phyloP scores from a whole-genome alignment of 2,797 vertebrate genomes.

The Onychomys leucogaster region DNA sequence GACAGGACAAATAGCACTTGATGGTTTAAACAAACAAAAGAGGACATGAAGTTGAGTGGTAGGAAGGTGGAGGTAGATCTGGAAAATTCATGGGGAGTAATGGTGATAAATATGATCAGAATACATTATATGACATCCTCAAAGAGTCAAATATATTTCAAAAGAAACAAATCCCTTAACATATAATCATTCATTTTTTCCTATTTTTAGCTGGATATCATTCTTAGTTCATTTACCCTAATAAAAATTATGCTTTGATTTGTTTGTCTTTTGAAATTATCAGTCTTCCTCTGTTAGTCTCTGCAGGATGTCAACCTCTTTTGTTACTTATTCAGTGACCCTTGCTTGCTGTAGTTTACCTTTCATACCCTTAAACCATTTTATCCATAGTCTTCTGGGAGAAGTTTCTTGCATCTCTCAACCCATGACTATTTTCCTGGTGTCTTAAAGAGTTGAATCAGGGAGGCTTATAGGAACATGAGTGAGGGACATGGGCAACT shows the following conservation, averaged over 20 bases:
- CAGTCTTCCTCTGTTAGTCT: not conserved
- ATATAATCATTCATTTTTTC: not conserved
- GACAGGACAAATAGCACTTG: not conserved
- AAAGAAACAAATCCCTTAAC: too few species aligned
- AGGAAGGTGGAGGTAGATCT: not conserved
- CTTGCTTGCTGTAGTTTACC: too few species aligned
- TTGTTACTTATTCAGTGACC: not conserved
- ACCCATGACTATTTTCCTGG: not conserved
- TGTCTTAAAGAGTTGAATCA: not conserved
- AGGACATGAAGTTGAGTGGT: not conserved
- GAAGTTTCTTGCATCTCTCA: not conserved
- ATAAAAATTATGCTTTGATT: not conserved
- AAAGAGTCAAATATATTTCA: not conserved
- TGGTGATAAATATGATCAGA: not conserved
- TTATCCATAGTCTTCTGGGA: not conserved
- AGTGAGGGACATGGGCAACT: not conserved
- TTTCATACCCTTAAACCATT: not conserved
- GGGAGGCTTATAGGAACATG: not conserved
- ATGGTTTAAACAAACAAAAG: not conserved
- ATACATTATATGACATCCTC: not conserved
- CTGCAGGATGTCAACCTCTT: not conserved
- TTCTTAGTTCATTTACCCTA: not conserved
- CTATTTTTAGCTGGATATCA: conserved; percentile 10
- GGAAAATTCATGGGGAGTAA: not conserved
- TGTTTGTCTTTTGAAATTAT: not conserved